Conservation (phyloP, 1,140 invertebrate genomes). For the Saccostrea cuccullata region DNA sequence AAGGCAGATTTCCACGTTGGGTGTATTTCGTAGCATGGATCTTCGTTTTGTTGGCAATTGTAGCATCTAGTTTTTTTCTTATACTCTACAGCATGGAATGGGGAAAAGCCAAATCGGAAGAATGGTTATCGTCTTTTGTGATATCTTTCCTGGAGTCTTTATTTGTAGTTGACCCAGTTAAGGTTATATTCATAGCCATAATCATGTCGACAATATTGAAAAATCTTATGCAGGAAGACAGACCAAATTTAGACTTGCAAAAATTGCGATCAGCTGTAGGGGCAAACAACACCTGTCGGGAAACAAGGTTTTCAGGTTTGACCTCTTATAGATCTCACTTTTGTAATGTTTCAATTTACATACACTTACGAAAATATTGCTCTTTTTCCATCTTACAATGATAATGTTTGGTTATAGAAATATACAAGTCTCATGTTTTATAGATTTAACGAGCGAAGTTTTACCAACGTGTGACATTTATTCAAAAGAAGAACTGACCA, state of each 20-base stretch:
- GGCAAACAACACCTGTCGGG: background rate
- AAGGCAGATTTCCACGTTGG: conserved; percentile 58
- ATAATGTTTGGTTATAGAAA: too few species aligned
- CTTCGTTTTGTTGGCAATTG: conserved; percentile 53
- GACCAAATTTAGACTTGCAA: background rate
- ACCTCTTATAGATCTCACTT: background rate
- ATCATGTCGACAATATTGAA: conserved; percentile 3
- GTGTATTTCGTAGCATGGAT: conserved; percentile 65
- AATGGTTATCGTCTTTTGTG: conserved; percentile 71
- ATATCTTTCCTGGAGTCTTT: conserved; percentile 69
- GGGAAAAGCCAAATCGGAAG: conserved; percentile 69
- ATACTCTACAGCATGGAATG: conserved; percentile 71
- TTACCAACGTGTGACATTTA: conserved; percentile 46
- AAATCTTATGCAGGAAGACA: background rate
- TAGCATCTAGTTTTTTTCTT: conserved; percentile 64
- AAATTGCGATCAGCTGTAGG: conserved; percentile 44
- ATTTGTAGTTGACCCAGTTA: conserved; percentile 70
- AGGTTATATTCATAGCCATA: conserved; percentile 57
- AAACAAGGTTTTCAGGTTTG: conserved; percentile 45
- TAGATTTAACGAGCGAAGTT: background rate
- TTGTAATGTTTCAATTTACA: background rate
- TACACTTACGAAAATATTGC: background rate
- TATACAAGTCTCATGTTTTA: background rate
- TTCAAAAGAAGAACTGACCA: conserved; percentile 41
- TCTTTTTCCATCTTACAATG: too few species aligned